Conservation (phyloP, 2,888 invertebrate species). For the Mystacides longicornis region DNA sequence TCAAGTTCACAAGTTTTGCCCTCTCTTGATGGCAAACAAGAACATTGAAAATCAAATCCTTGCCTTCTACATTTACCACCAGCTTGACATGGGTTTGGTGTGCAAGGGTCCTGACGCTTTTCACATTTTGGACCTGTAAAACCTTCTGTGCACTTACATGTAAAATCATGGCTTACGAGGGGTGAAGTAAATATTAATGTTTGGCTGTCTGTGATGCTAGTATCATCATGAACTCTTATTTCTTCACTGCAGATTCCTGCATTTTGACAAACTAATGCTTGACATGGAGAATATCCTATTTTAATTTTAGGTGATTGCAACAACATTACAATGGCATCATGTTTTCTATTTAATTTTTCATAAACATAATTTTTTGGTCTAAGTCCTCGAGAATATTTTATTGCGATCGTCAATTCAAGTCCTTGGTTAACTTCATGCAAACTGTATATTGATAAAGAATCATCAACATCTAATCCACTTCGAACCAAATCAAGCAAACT, state of each 20-base stretch:
- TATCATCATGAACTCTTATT: constrained; percentile 59
- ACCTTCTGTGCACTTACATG: constrained; percentile 75
- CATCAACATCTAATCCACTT: constrained; percentile 55
- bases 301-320: constrained; percentile 54
- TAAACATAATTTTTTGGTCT: constrained; percentile 57
- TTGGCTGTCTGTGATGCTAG: constrained; percentile 73
- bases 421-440: constrained; percentile 59
- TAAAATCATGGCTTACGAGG: constrained; percentile 65
- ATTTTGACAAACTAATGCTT: constrained; percentile 65
- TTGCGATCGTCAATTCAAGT: constrained; percentile 66
- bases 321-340: constrained; percentile 54
- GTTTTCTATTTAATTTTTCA: constrained; percentile 59
- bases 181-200: constrained; percentile 79
- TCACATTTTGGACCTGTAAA: constrained; percentile 79
- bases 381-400: constrained; percentile 52
- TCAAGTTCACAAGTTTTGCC: constrained; percentile 81
- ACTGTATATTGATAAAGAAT: constrained; percentile 64
- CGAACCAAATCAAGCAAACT: constrained; percentile 65
- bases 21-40: constrained; percentile 69
- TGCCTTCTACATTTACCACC: constrained; percentile 79
- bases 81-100: constrained; percentile 79
- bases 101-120: constrained; percentile 83
- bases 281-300: constrained; percentile 75
- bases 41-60: constrained; percentile 77
- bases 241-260: constrained; percentile 69